Evolutionary conservation across 2,888 invertebrate genomes (phyloP), one percentile per base, ranked within the genome.

Genomic region (Punctoribates punctum): DNA sequence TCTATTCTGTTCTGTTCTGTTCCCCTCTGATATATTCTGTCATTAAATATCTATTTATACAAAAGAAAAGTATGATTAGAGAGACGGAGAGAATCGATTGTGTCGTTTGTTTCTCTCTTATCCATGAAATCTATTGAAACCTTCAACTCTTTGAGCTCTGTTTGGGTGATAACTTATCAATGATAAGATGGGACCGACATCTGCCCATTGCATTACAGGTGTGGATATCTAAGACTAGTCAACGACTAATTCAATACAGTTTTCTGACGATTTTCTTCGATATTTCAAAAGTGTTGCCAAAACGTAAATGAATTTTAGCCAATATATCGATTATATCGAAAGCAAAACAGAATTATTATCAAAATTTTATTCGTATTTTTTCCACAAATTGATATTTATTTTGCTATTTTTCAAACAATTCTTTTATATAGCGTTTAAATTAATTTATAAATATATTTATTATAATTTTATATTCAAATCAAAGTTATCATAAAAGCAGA

Each of bases 211-310:
- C 3, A 34, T 34, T 5, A 34, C 8, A 34, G 34, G 34, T 42
- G 11, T 13, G 13, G 13, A 42, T 9, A 13, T 42, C 42, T 42
- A 42, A 42, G 42, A 42, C 42, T 25, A 57, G 13, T 57, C 20
- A 57, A 25, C 20, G 25, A 11, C 25, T 57, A 57, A 57, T 62
- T 29, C 62, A 29, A 65, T n/a, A 34, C 15, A 65, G 1, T 17
- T 34, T 65, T 65, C 34, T 0, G 6, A 34, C 20, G 51, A n/a
- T 27, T 65, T 15, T 34, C 23, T 65, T 65, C 34, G n/a, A 38
- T 11, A 15, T 65, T 34, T 65, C 13, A 62, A 62, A 62, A 62
- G 5, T 62, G 62, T 62, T 62, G 62, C 62, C 62, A 62, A 62
- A 62, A 62, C 62, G 1, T 27, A 5, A 25, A 27, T 17, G 20